Evolutionary conservation across 2,113 vertebrate species (phyloP), one percentile per base, ranked within the genome.

Genomic region (Nerophis lumbriciformis): DNA sequence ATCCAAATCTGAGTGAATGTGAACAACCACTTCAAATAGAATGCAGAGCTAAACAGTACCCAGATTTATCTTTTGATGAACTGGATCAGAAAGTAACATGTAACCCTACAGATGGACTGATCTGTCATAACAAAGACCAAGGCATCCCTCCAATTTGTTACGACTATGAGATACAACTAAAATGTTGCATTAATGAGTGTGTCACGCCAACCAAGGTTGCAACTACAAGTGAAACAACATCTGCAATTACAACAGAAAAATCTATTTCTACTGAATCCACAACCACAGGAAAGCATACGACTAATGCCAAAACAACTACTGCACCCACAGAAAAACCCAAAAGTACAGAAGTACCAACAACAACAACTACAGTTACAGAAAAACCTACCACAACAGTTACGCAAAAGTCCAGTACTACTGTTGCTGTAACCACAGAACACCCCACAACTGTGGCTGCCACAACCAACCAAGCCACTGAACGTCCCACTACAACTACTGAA

Each of bases 91-190:
- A 50, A 0, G 73, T 85, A 50, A 68, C 5, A 38, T 85, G 83
- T 12, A 36, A 61, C 11, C 8, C 49, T 28, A 21, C 0, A 14
- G 19, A 19, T 51, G 83, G 80, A 66, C 54, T 84, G 0, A 85
- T 80, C 6, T 90, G 90, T 69, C 6, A 44, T 28, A 87, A 88
- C 38, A 36, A 65, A 0, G 86, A 84, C 13, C 79, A 84, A 63
- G 3, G 1, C 6, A 0, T 0, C 1, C 45, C 48, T 44, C 14
- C 16, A 4, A 0, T 2, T 3, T 83, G 81, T 68, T 13, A 5
- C 1, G 56, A 83, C 47, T 83, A 81, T 71, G 71, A 83, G 65
- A 81, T 83, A 63, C 37, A 58, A 44, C 53, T 79, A 12, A 73
- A 35, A 52, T 83, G 78, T 65, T 83, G 81, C 15, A 4, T 1